Evolutionary conservation across 2,888 invertebrate genomes (phyloP).

Genomic region (Xestia c-nigrum): DNA sequence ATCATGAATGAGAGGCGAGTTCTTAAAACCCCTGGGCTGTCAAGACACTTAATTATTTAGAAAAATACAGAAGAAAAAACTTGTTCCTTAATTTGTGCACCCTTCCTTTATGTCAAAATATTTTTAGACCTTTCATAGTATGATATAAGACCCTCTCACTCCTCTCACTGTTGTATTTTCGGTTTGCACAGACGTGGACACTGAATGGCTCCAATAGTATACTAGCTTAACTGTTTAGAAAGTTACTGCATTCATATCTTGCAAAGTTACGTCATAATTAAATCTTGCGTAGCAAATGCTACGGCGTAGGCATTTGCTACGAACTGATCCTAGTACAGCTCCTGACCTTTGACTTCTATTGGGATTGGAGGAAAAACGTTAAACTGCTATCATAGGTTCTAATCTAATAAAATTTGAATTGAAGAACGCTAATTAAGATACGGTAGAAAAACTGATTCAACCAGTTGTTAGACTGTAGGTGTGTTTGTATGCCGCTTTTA

Average conservation of each 20-base stretch:
- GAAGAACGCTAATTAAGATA: background rate
- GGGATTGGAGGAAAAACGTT: background rate
- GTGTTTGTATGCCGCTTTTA: background rate
- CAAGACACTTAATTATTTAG: background rate
- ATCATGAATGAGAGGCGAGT: background rate
- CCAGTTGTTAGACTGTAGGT: background rate
- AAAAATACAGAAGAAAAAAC: too few relatives aligned
- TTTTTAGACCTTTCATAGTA: background rate
- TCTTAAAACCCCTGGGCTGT: background rate
- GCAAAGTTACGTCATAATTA: background rate
- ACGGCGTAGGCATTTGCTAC: constrained; percentile 46
- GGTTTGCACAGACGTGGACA: background rate
- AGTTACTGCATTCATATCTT: background rate
- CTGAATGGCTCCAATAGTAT: background rate
- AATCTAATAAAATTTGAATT: background rate
- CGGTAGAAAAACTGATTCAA: background rate
- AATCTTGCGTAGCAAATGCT: constrained; percentile 33
- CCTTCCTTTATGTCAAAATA: background rate
- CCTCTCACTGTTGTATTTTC: too few relatives aligned
- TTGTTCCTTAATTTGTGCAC: background rate
- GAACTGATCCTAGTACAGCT: background rate
- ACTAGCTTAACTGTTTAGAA: background rate
- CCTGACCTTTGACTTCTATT: background rate
- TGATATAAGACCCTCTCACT: background rate
- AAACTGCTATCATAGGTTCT: background rate